Base-by-base conservation (phyloP, 2,113 vertebrate genomes). In the Verasper variegatus region DNA sequence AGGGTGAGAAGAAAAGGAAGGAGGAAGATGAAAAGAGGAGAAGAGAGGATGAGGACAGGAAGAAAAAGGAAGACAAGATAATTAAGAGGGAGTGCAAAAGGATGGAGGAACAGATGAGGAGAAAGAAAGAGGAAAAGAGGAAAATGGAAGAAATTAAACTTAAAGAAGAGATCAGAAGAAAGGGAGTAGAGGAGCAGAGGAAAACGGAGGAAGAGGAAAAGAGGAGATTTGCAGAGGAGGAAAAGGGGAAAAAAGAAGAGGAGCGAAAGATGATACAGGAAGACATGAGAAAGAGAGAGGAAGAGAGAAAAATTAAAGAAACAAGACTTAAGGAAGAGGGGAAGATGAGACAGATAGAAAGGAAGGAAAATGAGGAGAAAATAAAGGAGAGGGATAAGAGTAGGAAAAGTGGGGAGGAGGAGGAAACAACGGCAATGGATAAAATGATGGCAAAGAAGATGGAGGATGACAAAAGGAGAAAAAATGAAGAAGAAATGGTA, bases 1-100 rank as follows among this genome's bases (percentile, higher is more conserved):
- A 23, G 85, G 24, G 24, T 47, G 87, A 76, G 63, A 86, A 78
- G 85, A 93, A 74, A 7, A 78, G 76, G 80, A 92, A 59, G 26
- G 68, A 52, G 78, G 88, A 81, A 89, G 74, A 68, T 82, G 92
- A 75, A 12, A 84, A 76, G 88, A 64, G 73, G 0, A 52, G 91
- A 92, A 77, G 63, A 65, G 87, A 80, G 84, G 77, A 7, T 31
- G 31, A 27, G 26, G 51, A 68, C 21, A 64, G 23, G 4, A 61
- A 20, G 31, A 71, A 2, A 49, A 52, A 0, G 60, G 88, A 95
- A 66, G 89, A 94, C 56, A 94, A 95, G 82, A 93, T 79, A 83
- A 91, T 20, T 24, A 65, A 52, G 18, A 92, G 2, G 18, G 47
- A 51, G 40, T 21, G 63, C n/a, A 24, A 8, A 24, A 56, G 21